Conservation (phyloP, 2,797 vertebrate genomes). For the Pteronotus mesoamericanus region DNA sequence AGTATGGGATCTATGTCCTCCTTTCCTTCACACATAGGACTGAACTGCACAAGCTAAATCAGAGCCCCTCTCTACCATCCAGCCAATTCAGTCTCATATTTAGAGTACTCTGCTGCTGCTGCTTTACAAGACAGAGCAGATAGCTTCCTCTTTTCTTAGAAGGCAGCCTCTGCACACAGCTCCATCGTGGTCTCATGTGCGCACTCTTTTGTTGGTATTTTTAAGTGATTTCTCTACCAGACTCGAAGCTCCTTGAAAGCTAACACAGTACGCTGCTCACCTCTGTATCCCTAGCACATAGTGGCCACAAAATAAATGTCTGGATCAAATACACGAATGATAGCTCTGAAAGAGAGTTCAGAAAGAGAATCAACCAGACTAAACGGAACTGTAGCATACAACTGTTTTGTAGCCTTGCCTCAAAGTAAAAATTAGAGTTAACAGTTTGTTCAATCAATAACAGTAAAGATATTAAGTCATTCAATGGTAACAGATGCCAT, state of each 20-base stretch:
- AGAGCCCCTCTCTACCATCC: background rate
- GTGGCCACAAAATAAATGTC: background rate
- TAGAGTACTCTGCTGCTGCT: background rate
- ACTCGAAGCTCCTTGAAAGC: background rate
- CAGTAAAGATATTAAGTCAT: conserved; percentile 40
- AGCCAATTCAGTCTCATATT: background rate
- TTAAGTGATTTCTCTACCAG: background rate
- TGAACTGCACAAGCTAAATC: background rate
- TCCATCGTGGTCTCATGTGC: background rate
- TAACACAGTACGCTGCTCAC: background rate
- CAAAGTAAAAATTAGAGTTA: background rate
- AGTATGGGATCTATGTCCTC: background rate
- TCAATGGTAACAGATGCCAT: background rate
- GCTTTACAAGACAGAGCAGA: background rate
- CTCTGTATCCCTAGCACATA: background rate
- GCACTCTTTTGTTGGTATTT: background rate
- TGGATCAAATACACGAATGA: background rate
- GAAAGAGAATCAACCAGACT: background rate
- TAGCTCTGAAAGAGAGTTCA: background rate
- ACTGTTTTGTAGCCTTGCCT: background rate
- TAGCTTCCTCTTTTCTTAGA: conserved; percentile 49
- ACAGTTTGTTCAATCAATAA: conserved; percentile 23
- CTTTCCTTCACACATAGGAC: background rate
- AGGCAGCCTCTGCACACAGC: background rate
- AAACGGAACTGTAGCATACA: background rate